phyloP scores from a whole-genome alignment of 2,888 invertebrate genomes.

The Neoaliturus tenellus region DNA sequence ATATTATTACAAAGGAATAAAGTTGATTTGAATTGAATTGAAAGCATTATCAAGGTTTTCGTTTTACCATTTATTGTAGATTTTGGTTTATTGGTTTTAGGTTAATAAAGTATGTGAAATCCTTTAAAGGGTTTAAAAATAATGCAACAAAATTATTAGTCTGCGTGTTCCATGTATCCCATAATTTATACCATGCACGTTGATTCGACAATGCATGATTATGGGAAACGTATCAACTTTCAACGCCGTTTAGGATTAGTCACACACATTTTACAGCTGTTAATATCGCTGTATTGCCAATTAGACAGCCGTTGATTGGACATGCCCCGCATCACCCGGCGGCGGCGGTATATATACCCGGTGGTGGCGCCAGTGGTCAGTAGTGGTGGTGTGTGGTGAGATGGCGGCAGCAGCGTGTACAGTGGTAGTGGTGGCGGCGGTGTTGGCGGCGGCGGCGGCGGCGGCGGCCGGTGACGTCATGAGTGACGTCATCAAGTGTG shows the following conservation, averaged over 20 bases:
- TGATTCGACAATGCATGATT: too few relatives aligned
- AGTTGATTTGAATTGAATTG: too few relatives aligned
- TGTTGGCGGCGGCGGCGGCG: background rate
- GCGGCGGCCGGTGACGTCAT: conserved; percentile 16
- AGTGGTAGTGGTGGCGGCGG: background rate
- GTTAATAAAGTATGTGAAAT: too few relatives aligned
- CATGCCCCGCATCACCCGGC: conserved; percentile 16
- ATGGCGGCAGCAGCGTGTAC: background rate
- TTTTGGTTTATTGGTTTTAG: too few relatives aligned
- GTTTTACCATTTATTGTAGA: too few relatives aligned
- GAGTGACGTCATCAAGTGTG: conserved; percentile 19
- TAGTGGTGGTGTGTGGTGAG: background rate
- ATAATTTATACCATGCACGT: too few relatives aligned
- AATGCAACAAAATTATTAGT: too few relatives aligned
- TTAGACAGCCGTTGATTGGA: background rate
- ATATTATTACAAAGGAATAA: too few relatives aligned
- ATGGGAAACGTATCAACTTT: background rate
- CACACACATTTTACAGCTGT: background rate
- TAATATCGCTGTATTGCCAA: background rate
- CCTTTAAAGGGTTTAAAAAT: too few relatives aligned
- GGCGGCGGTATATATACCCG: background rate
- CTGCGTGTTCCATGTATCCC: too few relatives aligned
- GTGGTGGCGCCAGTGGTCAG: background rate
- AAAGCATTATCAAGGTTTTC: too few relatives aligned
- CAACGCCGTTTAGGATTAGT: background rate